Evolutionary conservation across 1,140 invertebrate species (phyloP).

Genomic region (Solenopsis fugax): DNA sequence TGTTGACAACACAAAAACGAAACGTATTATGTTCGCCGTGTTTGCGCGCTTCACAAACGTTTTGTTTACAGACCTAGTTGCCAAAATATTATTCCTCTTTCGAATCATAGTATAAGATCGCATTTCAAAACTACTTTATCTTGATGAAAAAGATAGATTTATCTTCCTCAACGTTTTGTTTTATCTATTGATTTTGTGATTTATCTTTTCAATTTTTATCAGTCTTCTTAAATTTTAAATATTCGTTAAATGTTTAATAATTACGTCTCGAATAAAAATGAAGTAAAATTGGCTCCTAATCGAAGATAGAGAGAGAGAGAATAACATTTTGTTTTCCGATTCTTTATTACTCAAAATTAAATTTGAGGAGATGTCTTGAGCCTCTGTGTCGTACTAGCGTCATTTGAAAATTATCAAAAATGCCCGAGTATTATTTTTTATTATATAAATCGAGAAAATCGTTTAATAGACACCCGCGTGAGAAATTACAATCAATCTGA

Average conservation of each 20-base stretch:
- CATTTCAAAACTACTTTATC: neutral
- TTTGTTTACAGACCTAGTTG: slow-evolving; percentile 3
- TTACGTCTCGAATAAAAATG: neutral
- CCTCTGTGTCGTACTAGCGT: neutral
- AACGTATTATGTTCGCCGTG: neutral
- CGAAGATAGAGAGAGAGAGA: no score
- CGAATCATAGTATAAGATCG: neutral
- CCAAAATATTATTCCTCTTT: neutral
- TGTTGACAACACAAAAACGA: no score
- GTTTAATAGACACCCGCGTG: neutral
- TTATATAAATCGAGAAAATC: neutral
- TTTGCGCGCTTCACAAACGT: slow-evolving; percentile 1
- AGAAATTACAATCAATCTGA: neutral
- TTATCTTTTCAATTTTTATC: neutral
- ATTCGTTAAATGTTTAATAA: neutral
- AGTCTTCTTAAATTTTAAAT: neutral
- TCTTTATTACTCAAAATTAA: neutral
- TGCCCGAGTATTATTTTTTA: neutral
- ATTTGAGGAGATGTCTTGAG: neutral
- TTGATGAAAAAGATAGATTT: neutral
- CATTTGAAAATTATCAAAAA: neutral
- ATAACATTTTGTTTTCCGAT: neutral
- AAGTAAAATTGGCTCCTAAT: neutral
- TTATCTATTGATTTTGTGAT: neutral
- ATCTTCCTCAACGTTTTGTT: neutral